Evolutionary conservation across 1,140 invertebrate species (phyloP), one percentile per base, ranked within the genome.

Genomic region (Zaprionus gabonicus): DNA sequence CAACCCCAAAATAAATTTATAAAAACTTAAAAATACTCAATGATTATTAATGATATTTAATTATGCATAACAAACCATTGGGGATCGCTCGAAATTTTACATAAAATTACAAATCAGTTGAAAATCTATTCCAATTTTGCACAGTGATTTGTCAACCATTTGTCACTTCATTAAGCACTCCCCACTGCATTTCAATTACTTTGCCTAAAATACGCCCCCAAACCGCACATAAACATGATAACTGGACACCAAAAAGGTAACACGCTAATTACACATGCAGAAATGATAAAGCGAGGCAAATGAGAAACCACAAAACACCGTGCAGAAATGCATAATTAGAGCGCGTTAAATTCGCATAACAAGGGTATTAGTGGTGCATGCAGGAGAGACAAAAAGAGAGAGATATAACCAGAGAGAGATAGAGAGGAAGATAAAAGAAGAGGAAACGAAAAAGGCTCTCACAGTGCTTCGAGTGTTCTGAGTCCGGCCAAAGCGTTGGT

Each of bases 391-490:
- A 44, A 41, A 58, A 4, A 34, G 49, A 27, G 23, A 20, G 38
- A 46, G 28, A 28, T 27, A 46, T 28, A 31, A 9, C 17, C 49
- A 12, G 66, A 69, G 62, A 58, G 49, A 51, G 56, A 51, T 5
- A 34, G 38, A 27, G n/a, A 17, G 34, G 4, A 38, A 56, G 44
- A 28, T 34, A 38, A 44, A 9, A 34, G 9, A 34, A 66, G 27
- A 44, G 17, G 25, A 36, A 60, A 63, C 53, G 20, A 38, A 23
- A 55, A 49, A 65, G 38, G 67, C 55, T 95, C 96, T 96, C 94
- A 96, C 96, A 97, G 93, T 91, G 94, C 94, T 94, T 95, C 94
- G 68, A 95, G 93, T 57, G 93, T 93, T 58, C 91, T 81, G 41
- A 96, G 93, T 60, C 94, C 93, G 68, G 91, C 82, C 81, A 97